Evolutionary conservation across 1,140 invertebrate species (phyloP).

Genomic region (Dryas iulia): DNA sequence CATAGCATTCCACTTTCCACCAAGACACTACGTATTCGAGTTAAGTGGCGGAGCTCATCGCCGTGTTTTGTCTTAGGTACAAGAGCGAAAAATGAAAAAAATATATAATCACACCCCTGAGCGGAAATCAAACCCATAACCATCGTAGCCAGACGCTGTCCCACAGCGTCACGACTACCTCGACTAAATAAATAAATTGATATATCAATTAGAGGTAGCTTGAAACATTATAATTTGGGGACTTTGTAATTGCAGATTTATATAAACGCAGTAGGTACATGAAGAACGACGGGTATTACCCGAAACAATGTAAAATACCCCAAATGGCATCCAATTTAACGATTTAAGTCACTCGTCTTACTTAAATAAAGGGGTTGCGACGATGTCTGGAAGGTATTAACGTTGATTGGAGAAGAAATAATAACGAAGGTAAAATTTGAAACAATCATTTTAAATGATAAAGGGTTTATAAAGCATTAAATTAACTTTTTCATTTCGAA

Average conservation of each 20-base stretch:
- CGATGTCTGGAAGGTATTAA: slow-evolving; percentile 28
- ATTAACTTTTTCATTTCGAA: neutral
- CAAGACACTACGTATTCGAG: too few relatives aligned
- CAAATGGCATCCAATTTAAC: slow-evolving; percentile 16
- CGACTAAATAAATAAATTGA: neutral
- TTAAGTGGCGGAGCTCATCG: too few relatives aligned
- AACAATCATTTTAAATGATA: slow-evolving; percentile 15
- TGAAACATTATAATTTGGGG: neutral
- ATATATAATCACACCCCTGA: too few relatives aligned
- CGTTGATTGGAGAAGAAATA: slow-evolving; percentile 32
- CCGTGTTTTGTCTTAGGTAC: too few relatives aligned
- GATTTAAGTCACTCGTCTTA: slow-evolving; percentile 24
- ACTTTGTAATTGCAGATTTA: slow-evolving; percentile 9
- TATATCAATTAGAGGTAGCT: slow-evolving; percentile 1
- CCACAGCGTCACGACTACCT: too few relatives aligned
- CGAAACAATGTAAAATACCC: slow-evolving; percentile 12
- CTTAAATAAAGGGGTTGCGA: slow-evolving; percentile 31
- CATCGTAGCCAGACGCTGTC: too few relatives aligned
- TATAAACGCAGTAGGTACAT: neutral
- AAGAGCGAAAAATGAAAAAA: too few relatives aligned
- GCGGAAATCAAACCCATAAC: too few relatives aligned
- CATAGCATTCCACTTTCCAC: too few relatives aligned
- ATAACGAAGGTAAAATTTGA: slow-evolving; percentile 17
- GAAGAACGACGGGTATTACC: slow-evolving; percentile 14
- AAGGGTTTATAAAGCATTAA: neutral